Evolutionary conservation across 2,888 invertebrate species (phyloP).

Genomic region (Amblyjoppa fuscipennis): DNA sequence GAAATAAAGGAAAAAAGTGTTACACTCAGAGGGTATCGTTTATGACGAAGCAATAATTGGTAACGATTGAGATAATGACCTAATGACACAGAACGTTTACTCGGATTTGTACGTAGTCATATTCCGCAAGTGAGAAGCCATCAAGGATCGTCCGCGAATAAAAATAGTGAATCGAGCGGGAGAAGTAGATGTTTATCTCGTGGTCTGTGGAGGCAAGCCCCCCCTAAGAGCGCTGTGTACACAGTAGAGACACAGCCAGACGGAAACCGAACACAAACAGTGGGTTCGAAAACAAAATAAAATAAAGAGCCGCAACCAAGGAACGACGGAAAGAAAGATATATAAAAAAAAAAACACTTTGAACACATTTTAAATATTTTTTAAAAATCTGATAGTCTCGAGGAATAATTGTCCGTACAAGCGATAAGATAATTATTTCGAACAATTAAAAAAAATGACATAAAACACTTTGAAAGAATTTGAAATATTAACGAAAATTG

Average conservation of each 20-base stretch:
- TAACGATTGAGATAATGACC: not conserved
- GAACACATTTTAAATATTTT: too few relatives aligned
- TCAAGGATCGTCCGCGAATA: not conserved
- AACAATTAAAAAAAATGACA: not conserved
- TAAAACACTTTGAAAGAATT: too few relatives aligned
- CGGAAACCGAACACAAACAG: not conserved
- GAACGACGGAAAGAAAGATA: too few relatives aligned
- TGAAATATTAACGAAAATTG: too few relatives aligned
- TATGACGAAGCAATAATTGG: constrained; percentile 3
- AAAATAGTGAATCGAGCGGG: not conserved
- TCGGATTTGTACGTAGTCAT: not conserved
- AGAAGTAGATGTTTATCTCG: not conserved
- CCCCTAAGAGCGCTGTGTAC: not conserved
- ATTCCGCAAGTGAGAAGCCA: not conserved
- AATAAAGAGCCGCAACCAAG: not conserved
- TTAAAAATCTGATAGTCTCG: too few relatives aligned
- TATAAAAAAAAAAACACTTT: too few relatives aligned
- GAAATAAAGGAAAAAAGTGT: not conserved
- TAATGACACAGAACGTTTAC: not conserved
- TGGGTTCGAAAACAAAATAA: not conserved
- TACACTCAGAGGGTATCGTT: too few relatives aligned
- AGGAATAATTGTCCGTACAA: too few relatives aligned
- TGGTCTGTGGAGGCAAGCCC: not conserved
- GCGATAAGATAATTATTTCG: too few relatives aligned
- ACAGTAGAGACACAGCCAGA: not conserved